phyloP scores from a whole-genome alignment of 2,113 vertebrate genomes.

The Oreochromis niloticus region DNA sequence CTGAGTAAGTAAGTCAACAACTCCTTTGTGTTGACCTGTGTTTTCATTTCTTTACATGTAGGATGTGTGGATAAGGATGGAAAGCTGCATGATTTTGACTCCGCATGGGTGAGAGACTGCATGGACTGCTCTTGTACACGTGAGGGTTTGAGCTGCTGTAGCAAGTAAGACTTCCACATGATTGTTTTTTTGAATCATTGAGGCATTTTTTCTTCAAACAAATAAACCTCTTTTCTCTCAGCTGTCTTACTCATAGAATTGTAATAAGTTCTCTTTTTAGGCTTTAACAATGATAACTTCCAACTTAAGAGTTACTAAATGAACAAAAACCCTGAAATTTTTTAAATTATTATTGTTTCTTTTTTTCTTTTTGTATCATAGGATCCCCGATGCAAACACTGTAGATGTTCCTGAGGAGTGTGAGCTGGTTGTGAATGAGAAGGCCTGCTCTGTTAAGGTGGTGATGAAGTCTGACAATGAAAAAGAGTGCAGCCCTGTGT shows the following conservation, averaged over 20 bases:
- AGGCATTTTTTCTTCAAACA: not conserved
- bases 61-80: conserved; percentile 40
- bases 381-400: not conserved
- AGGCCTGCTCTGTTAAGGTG: not conserved
- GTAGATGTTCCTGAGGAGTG: not conserved
- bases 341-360: not conserved
- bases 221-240: not conserved
- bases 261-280: not conserved
- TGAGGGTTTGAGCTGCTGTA: not conserved
- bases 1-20: not conserved
- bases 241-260: not conserved
- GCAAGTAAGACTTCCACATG: conserved; percentile 4
- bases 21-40: not conserved
- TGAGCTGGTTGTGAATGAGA: conserved; percentile 20
- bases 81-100: not conserved
- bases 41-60: not conserved
- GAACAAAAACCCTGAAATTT: not conserved
- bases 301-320: not conserved
- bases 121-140: not conserved
- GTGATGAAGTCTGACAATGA: conserved; percentile 39
- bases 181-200: not conserved
- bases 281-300: not conserved
- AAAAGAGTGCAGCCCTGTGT: not conserved
- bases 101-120: conserved; percentile 28
- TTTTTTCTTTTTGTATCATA: not conserved